Conservation (phyloP, 2,888 invertebrate genomes). For the Dynastes maya region DNA sequence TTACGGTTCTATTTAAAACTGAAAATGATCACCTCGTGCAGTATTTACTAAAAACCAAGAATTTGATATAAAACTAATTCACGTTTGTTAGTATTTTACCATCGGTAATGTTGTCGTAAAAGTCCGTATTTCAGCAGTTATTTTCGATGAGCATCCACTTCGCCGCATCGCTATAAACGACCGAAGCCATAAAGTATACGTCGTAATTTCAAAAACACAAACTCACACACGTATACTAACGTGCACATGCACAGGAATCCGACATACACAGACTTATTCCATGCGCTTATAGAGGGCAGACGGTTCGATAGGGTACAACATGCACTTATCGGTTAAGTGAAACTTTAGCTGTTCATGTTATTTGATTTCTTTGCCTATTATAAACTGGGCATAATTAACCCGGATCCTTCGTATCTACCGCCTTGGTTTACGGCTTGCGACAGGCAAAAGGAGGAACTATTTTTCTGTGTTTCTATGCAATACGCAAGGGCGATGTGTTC, state of each 20-base stretch:
- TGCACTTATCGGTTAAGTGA: neutral
- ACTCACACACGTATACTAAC: neutral
- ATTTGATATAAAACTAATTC: conserved; percentile 46
- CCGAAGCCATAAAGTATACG: conserved; percentile 40
- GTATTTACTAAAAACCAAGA: conserved; percentile 21
- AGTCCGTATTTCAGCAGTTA: conserved; percentile 36
- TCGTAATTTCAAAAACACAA: conserved; percentile 38
- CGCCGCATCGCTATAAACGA: conserved; percentile 42
- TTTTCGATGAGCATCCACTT: conserved; percentile 42
- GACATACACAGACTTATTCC: neutral
- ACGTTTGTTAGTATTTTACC: conserved; percentile 36
- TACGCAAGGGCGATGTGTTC: neutral
- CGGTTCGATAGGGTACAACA: neutral
- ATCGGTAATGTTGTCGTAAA: conserved; percentile 34
- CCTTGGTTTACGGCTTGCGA: too few relatives aligned
- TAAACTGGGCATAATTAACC: too few relatives aligned
- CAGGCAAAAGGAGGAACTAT: too few relatives aligned
- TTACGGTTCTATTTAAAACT: neutral
- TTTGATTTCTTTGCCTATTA: too few relatives aligned
- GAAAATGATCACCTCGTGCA: neutral
- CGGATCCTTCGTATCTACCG: too few relatives aligned
- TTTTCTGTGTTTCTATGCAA: too few relatives aligned
- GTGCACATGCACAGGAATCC: conserved; percentile 2
- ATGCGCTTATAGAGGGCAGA: neutral
- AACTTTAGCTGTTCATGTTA: too few relatives aligned